A percentile compares a stretch with the other conserved stretches of the same genome.
Conservation (phyloP, 2,888 invertebrate species). For the Dynastes maya region DNA sequence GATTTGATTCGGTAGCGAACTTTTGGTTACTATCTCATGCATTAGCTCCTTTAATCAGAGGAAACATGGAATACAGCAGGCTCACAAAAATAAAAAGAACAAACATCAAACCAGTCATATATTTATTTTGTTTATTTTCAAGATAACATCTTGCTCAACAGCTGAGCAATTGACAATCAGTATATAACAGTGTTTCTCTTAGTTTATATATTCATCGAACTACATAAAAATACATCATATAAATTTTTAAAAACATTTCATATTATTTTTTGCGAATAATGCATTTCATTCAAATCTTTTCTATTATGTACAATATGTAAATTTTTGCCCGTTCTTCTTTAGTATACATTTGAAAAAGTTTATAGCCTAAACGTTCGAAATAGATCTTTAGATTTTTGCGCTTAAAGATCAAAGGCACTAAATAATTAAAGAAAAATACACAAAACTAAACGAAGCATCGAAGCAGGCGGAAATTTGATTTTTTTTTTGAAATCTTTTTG, state of each 20-base stretch:
- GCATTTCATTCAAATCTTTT: conserved; percentile 1
- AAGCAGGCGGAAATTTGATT: neutral
- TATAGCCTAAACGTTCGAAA: conserved; percentile 7
- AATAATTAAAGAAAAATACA: neutral
- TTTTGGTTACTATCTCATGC: too few species aligned
- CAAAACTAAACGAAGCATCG: neutral
- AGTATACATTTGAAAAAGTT: neutral
- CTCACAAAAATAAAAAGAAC: conserved; percentile 3
- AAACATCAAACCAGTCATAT: neutral
- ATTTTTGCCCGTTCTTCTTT: neutral
- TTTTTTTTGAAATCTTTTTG: neutral
- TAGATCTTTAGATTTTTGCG: neutral
- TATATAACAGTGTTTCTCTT: conserved; percentile 13
- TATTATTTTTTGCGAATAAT: neutral
- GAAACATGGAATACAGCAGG: too few species aligned
- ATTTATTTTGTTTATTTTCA: conserved; percentile 15
- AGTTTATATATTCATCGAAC: conserved; percentile 11
- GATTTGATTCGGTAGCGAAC: too few species aligned
- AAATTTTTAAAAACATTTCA: conserved; percentile 9
- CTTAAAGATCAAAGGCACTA: conserved; percentile 2
- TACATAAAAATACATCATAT: conserved; percentile 17
- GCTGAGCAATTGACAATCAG: conserved; percentile 19
- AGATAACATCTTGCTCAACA: conserved; percentile 7
- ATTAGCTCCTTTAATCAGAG: too few species aligned
- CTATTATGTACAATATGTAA: conserved; percentile 8